Base-by-base conservation (phyloP, 2,888 invertebrate species). In the Gibbula magus region DNA sequence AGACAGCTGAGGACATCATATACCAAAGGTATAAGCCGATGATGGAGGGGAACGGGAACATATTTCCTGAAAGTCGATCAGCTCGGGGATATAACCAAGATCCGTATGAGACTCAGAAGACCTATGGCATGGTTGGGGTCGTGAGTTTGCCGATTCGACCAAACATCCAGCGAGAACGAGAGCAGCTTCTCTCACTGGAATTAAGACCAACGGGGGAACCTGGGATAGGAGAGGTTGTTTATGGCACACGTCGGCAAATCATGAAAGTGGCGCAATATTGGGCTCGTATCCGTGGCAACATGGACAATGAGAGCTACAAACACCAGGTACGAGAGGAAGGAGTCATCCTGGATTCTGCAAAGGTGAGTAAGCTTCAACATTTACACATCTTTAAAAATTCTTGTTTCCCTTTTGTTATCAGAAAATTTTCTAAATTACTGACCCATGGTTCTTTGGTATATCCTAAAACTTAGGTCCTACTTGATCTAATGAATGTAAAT, bases 321-420 rank as follows among this genome's bases (percentile, higher is more conserved):
- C 81, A 83, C 52, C 86, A 87, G 66, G 81, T 82, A 22, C 79
- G 88, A 35, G 90, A 90, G 75, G 90, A 90, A 75, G 90, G 90
- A 0, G 88, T 89, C 75, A 89, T 90, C 10, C 83, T 89, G n/a
- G 79, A 80, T 7, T 81, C 84, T 5, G 85, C 76, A 25, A 86
- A 86, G 85, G 90, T 90, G 75, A 77, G 77, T 53, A 32, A 25
- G 18, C 5, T 25, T 20, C 13, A n/a, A 78, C 20, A 20, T 13
- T 51, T 8, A 51, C 22, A 22, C 8, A 52, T 25, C 3, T 20
- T 18, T 22, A 54, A 3, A 20, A 25, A 8, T 25, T 20, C 8
- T 0, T 2, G n/a, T 16, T 56, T n/a, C 29, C 3, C 35, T 77
- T 70, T 16, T 18, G 16, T 79, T 52, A 16, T 54, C 53, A n/a